Evolutionary conservation across 2,888 invertebrate species (phyloP).

Genomic region (Acleris emargana): DNA sequence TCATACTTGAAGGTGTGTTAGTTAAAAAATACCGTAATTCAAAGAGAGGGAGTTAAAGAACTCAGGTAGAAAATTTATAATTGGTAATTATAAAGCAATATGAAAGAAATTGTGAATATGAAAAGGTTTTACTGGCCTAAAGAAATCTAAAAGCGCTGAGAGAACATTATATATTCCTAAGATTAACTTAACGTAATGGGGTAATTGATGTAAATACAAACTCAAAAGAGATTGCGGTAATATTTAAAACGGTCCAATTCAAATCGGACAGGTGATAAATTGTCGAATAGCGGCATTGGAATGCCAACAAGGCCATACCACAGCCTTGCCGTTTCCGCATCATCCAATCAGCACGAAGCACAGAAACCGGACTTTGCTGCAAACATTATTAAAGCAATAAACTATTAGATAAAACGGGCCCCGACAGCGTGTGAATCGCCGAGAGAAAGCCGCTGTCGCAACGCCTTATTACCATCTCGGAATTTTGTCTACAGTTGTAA

Average conservation of each 20-base stretch:
- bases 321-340: conserved; percentile 80
- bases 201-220: conserved; percentile 34
- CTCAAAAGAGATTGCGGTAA: conserved; percentile 29
- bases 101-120: not conserved
- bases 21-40: conserved; percentile 42
- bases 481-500: conserved; percentile 55
- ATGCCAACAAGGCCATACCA: conserved; percentile 76
- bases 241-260: conserved; percentile 56
- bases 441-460: conserved; percentile 79
- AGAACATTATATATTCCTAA: not conserved
- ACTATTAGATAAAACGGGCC: conserved; percentile 77
- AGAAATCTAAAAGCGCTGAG: too few relatives aligned
- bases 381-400: conserved; percentile 79
- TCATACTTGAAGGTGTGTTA: conserved; percentile 52
- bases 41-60: conserved; percentile 15
- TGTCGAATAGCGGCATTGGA: conserved; percentile 66
- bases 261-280: conserved; percentile 61
- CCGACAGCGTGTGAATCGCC: conserved; percentile 80
- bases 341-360: conserved; percentile 76
- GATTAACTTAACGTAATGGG: conserved; percentile 5
- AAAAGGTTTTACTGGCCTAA: too few relatives aligned
- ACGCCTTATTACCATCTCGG: conserved; percentile 67
- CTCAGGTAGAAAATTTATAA: too few relatives aligned
- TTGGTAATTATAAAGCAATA: not conserved
- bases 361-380: conserved; percentile 77